These are phyloP conservation scores for Paramisgurnus dabryanus DNA, from an alignment of 2,113 vertebrate species.

Conservation along the genomic window DNA sequence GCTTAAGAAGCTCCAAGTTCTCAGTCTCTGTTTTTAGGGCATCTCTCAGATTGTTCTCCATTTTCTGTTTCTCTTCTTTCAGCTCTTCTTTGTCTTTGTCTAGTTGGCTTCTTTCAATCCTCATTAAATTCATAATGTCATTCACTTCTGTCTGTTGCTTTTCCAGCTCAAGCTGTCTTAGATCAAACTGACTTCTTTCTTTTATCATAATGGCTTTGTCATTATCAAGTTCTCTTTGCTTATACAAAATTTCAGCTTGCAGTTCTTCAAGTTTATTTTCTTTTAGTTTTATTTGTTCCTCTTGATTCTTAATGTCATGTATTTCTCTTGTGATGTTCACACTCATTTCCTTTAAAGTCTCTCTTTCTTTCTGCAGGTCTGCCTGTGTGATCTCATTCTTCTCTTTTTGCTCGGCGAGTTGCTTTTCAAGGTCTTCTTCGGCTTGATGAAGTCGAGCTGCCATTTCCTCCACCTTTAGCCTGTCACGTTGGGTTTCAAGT, in stretches of 20 bases:
- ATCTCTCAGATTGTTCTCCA: not conserved
- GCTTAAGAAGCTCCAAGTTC: not conserved
- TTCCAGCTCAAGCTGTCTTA: conserved; percentile 1
- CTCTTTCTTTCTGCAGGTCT: conserved; percentile 42
- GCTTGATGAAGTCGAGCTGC: too few relatives aligned
- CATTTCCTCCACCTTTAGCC: too few relatives aligned
- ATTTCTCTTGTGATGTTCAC: too few relatives aligned
- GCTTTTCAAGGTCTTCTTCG: not conserved
- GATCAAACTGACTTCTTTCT: not conserved
- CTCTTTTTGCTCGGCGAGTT: conserved; percentile 19
- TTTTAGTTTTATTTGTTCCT: too few relatives aligned
- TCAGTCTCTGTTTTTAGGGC: not conserved
- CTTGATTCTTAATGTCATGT: too few relatives aligned
- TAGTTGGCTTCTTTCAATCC: not conserved
- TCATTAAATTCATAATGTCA: not conserved
- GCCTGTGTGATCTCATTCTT: conserved; percentile 2
- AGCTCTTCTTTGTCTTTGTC: conserved; percentile 4
- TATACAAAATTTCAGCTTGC: too few relatives aligned
- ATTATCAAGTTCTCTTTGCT: not conserved
- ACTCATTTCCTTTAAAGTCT: too few relatives aligned
- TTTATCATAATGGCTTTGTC: not conserved
- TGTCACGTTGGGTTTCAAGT: not conserved
- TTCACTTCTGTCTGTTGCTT: not conserved
- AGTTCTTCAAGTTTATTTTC: too few relatives aligned
- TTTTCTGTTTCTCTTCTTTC: not conserved